These are phyloP conservation scores for Sebastes glaucus DNA, from an alignment of 2,797 vertebrate species.

Conservation along the genomic window DNA sequence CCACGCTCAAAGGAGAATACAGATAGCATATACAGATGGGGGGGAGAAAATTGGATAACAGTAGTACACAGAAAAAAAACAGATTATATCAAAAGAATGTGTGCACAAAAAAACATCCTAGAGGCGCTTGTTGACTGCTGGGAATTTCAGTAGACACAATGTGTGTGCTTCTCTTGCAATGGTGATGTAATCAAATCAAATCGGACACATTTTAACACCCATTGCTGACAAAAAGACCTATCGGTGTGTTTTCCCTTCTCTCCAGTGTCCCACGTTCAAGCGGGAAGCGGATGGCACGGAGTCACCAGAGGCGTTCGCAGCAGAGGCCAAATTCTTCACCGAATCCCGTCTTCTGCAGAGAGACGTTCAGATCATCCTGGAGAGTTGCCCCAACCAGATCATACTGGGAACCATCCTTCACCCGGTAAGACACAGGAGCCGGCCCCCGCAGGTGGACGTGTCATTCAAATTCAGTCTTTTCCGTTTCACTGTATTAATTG, in stretches of 20 bases:
- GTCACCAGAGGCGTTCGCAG: conserved; percentile 91
- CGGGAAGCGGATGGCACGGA: conserved; percentile 91
- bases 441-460: not conserved
- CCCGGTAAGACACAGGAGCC: conserved; percentile 76
- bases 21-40: conserved; percentile 10
- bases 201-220: not conserved
- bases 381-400: conserved; percentile 97
- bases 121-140: not conserved
- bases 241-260: not conserved
- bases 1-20: conserved; percentile 35
- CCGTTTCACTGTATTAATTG: not conserved
- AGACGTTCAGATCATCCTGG: conserved; percentile 96
- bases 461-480: not conserved
- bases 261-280: conserved; percentile 93
- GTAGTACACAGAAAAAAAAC: not conserved
- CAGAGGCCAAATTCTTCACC: conserved; percentile 97
- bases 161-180: not conserved
- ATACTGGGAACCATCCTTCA: conserved; percentile 96
- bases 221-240: not conserved
- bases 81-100: conserved; percentile 3
- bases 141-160: not conserved
- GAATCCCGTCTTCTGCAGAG: conserved; percentile 95
- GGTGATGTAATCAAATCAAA: not conserved
- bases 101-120: not conserved
- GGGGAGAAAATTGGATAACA: conserved; percentile 27